Percentiles rank a stretch among this genome's conserved stretches.
Evolutionary conservation across 1,140 invertebrate genomes (phyloP).

Genomic region (Anoplophora glabripennis): DNA sequence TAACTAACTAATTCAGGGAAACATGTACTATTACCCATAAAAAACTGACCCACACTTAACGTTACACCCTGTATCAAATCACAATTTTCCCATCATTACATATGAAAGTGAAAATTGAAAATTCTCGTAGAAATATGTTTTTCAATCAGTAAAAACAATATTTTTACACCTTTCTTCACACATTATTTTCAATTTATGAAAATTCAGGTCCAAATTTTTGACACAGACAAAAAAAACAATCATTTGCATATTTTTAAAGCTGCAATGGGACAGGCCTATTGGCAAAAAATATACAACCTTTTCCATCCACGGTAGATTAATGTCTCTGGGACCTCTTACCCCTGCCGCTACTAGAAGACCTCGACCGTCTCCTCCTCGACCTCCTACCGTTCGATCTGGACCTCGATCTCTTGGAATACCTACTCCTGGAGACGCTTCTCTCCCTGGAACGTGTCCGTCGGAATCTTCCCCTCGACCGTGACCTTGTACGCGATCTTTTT

Average conservation of each 20-base stretch:
- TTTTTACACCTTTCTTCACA: too few relatives aligned
- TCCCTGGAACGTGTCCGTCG: constrained; percentile 21
- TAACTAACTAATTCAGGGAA: too few relatives aligned
- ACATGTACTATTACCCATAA: too few relatives aligned
- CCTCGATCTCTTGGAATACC: constrained; percentile 21
- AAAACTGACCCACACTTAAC: too few relatives aligned
- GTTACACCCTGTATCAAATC: too few relatives aligned
- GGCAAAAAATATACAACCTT: constrained; percentile 31
- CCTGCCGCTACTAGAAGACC: constrained; percentile 38
- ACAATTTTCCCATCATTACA: too few relatives aligned
- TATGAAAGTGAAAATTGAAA: too few relatives aligned
- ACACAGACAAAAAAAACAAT: background rate
- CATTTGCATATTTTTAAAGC: constrained; percentile 10
- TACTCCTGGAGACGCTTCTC: constrained; percentile 15
- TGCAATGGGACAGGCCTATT: background rate
- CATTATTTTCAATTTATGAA: too few relatives aligned
- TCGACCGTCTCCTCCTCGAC: constrained; percentile 24
- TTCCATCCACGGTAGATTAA: constrained; percentile 24
- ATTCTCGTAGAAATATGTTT: too few relatives aligned
- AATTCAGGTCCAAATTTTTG: too few relatives aligned
- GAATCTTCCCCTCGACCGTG: constrained; percentile 20
- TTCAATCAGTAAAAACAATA: too few relatives aligned
- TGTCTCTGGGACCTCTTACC: constrained; percentile 45
- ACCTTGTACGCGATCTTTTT: constrained; percentile 15
- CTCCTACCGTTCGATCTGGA: constrained; percentile 19